Conservation (phyloP, 2,113 vertebrate species). For the Myotis davidii region DNA sequence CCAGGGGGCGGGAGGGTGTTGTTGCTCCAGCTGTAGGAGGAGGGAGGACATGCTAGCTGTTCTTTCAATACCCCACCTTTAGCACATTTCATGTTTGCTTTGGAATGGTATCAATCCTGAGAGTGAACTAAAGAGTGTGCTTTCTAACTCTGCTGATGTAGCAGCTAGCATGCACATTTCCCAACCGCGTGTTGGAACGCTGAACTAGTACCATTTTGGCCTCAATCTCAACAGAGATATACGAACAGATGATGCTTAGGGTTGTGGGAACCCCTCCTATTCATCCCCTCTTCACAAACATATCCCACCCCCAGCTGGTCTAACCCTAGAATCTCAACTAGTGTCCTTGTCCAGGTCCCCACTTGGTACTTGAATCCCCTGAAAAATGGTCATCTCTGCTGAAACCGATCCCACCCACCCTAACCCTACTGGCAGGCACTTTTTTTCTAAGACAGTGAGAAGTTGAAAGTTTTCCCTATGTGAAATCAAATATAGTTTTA, state of each 20-base stretch:
- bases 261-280: neutral
- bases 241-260: neutral
- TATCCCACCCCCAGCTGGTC: neutral
- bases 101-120: neutral
- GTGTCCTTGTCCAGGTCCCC: neutral
- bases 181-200: neutral
- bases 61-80: neutral
- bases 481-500: neutral
- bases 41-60: neutral
- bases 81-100: neutral
- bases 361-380: neutral
- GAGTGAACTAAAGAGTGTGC: neutral
- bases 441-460: neutral
- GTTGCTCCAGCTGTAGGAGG: neutral
- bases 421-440: neutral
- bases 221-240: neutral
- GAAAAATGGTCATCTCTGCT: neutral
- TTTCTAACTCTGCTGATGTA: neutral
- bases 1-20: accelerated
- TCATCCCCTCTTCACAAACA: neutral
- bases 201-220: neutral
- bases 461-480: neutral
- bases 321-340: neutral
- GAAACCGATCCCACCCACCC: neutral
- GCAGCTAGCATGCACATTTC: neutral